Evolutionary conservation across 2,888 invertebrate species (phyloP), one percentile per base, ranked within the genome.

Genomic region (Xanthia togata): DNA sequence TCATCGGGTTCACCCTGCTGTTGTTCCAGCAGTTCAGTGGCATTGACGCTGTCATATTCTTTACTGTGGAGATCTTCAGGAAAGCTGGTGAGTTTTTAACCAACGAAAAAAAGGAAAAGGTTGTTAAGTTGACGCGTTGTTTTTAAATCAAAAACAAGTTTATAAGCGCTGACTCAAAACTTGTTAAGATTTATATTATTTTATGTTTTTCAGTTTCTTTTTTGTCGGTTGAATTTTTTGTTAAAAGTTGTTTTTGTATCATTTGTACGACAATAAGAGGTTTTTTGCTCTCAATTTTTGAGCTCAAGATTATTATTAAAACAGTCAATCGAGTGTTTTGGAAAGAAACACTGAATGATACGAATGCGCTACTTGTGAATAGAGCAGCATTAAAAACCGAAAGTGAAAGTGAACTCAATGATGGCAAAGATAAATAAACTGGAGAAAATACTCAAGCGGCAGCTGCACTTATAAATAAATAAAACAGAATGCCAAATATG

Each of bases 21-120:
- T 93, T 97, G 78, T 97, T 97, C 89, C 97, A 97, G 90, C 97
- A 97, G 90, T 96, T 97, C 89, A 97, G 97, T 77, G 97, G 97
- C 4, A 97, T 97, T 23, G 97, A 97, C 83, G 96, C 97, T 17
- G 95, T 97, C 64, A 94, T 97, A 59, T 97, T 97, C 90, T 97
- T 97, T 90, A 97, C 97, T 0, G 97, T 97, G 2, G 97, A 97
- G 82, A 97, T 97, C 83, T 97, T 97, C 82, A 90, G 96, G 85
- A 96, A 93, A 64, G 96, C 97, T 89, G 97, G 97, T 96, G 84
- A 73, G 73, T 53, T 44, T 78, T 41, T 3, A 38, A 63, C 4
- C 4, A 41, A 41, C 17, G 38, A 41, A n/a, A 38, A 23, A 38
- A 4, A 38, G 8, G 38, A n/a, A 9, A 9, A n/a, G 38, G 4